Base-by-base conservation (phyloP, 2,888 invertebrate species). In the Cryptus viduatorius region DNA sequence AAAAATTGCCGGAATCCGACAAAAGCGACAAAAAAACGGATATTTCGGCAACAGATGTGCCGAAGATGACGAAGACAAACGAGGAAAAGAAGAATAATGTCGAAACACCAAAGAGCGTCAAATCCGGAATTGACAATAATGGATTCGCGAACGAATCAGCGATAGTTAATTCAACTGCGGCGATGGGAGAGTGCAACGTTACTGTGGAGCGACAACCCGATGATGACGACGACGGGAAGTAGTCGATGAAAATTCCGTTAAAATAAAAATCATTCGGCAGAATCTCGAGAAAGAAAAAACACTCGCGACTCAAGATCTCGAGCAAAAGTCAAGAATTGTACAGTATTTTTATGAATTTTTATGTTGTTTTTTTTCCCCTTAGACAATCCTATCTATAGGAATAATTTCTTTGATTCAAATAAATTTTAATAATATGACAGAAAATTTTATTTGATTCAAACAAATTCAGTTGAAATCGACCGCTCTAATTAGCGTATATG, bases 121-220 rank as follows among this genome's bases (percentile, higher is more conserved):
- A 37, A 61, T 8, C 61, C 16, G 83, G 88, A 10, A 14, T 80
- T 19, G 86, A 85, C 7, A 92, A 92, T 86, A 69, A 78, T 4
- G 85, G 85, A 0, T 90, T 89, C 50, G 88, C 86, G 0, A 72
- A 68, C 14, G 89, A 90, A 24, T 81, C 85, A 4, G 67, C 64
- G 29, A 73, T 53, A 31, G 61, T 78, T 16, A 80, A 37, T 16
- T 59, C 53, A 50, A 19, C 50, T 16, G 77, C 80, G 12, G 76
- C 68, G 8, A 59, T 44, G 19, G 81, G 86, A 37, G 85, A 86
- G 31, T 89, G 87, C 75, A 86, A 89, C 64, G 88, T 92, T 14
- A 90, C 86, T 0, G 79, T 90, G 10, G 91, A 92, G 79, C 89
- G 85, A 61, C 84, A 87, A 78, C 88, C 86, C 3, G 88, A 78